A percentile compares a stretch with the other conserved stretches of the same genome.
Conservation (phyloP, 2,797 vertebrate genomes). For the Capromys pilorides region DNA sequence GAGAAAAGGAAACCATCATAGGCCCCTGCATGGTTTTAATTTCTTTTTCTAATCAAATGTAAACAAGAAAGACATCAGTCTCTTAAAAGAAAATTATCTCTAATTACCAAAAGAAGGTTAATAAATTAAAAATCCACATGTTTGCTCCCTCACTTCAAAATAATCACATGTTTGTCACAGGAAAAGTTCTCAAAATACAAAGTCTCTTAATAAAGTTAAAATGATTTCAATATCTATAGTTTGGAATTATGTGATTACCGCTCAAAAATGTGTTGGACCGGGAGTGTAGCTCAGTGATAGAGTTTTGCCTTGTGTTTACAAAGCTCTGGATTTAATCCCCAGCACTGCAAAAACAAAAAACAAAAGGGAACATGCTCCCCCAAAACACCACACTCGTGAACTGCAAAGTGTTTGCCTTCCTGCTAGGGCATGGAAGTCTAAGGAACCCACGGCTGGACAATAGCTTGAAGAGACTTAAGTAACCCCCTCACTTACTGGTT, state of each 20-base stretch:
- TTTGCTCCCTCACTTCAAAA: slow-evolving; percentile 10
- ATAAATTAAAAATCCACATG: not conserved
- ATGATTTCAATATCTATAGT: not conserved
- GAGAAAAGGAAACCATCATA: not conserved
- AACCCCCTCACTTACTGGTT: not conserved
- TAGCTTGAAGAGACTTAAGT: not conserved
- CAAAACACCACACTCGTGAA: not conserved
- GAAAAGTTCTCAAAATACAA: not conserved
- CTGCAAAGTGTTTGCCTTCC: not conserved
- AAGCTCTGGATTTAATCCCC: not conserved
- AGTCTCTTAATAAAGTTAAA: not conserved
- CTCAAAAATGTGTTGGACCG: not conserved
- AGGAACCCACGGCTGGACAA: not conserved
- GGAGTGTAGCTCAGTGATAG: not conserved
- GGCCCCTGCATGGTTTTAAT: not conserved
- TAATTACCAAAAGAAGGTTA: not conserved
- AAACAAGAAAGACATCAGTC: not conserved
- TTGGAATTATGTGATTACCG: not conserved
- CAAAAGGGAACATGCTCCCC: not conserved
- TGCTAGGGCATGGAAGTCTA: not conserved
- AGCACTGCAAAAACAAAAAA: not conserved
- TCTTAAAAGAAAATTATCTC: not conserved
- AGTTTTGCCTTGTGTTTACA: too few species aligned
- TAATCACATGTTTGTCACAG: not conserved
- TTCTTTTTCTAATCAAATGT: slow-evolving; percentile 22